These are phyloP conservation scores for Beris chalybata DNA, from an alignment of 2,888 invertebrate genomes.

Conservation along the genomic window DNA sequence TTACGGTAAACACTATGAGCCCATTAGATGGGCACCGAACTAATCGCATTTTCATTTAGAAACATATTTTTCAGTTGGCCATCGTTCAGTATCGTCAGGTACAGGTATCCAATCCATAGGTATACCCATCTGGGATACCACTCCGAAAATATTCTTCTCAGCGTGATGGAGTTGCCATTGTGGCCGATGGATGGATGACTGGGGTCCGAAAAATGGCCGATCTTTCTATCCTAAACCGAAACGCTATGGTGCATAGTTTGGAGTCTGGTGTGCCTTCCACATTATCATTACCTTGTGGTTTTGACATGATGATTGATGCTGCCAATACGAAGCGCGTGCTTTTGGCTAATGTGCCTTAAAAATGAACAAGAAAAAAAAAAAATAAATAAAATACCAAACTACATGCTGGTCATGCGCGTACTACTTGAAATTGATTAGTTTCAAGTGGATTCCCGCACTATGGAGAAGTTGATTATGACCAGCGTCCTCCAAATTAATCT, in stretches of 20 bases:
- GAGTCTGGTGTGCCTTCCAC: conserved; percentile 11
- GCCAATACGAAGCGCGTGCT: conserved; percentile 44
- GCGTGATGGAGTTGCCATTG: conserved; percentile 7
- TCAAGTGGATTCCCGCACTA: conserved; percentile 4
- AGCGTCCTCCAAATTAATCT: too few relatives aligned
- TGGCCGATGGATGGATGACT: conserved; percentile 9
- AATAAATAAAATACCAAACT: conserved; percentile 3
- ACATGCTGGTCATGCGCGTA: conserved; percentile 25
- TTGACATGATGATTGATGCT: conserved; percentile 47
- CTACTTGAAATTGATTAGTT: conserved; percentile 5
- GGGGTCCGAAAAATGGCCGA: conserved; percentile 18
- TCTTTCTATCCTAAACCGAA: conserved; percentile 14
- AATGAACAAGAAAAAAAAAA: conserved; percentile 11
- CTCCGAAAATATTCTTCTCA: conserved; percentile 3
- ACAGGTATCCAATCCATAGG: too few relatives aligned
- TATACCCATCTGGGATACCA: too few relatives aligned
- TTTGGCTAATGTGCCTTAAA: conserved; percentile 35
- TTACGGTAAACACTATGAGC: conserved; percentile 15
- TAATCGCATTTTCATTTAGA: conserved; percentile 17
- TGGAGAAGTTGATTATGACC: neutral
- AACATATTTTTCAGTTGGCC: neutral
- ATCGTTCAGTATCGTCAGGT: neutral
- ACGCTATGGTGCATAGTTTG: conserved; percentile 14
- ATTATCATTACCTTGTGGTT: conserved; percentile 40
- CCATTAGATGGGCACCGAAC: conserved; percentile 18